phyloP scores from a whole-genome alignment of 2,113 vertebrate species.

The Microcebus murinus region DNA sequence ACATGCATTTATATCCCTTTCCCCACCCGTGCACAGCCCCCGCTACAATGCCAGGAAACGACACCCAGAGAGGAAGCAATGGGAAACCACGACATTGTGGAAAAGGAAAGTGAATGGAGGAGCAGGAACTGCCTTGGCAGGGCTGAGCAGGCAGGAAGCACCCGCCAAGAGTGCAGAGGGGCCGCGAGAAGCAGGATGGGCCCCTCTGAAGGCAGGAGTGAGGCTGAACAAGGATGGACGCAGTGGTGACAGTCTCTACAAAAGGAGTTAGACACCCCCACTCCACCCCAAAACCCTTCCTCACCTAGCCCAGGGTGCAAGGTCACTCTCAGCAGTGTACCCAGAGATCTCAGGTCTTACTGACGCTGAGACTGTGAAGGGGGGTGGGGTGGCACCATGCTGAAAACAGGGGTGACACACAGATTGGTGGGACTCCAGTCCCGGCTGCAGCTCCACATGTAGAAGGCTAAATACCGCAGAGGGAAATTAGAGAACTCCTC shows the following conservation, averaged over 20 bases:
- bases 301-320: neutral
- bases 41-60: neutral
- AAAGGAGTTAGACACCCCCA: neutral
- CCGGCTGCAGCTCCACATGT: neutral
- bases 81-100: neutral
- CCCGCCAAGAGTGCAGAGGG: neutral
- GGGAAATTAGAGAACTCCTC: neutral
- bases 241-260: neutral
- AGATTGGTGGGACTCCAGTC: neutral
- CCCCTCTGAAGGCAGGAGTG: neutral
- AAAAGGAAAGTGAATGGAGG: neutral
- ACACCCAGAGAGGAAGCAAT: rapidly evolving
- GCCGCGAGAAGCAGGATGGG: neutral
- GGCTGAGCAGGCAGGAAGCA: neutral
- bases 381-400: neutral
- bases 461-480: neutral
- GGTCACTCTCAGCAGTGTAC: neutral
- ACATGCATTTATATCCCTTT: neutral
- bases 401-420: neutral
- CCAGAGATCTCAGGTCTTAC: neutral
- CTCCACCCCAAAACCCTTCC: neutral
- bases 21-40: neutral
- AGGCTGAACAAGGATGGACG: neutral
- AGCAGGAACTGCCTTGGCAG: neutral
- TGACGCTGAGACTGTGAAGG: neutral